phyloP scores from a whole-genome alignment of 1,140 invertebrate species.

The Scaptomyza graminum region DNA sequence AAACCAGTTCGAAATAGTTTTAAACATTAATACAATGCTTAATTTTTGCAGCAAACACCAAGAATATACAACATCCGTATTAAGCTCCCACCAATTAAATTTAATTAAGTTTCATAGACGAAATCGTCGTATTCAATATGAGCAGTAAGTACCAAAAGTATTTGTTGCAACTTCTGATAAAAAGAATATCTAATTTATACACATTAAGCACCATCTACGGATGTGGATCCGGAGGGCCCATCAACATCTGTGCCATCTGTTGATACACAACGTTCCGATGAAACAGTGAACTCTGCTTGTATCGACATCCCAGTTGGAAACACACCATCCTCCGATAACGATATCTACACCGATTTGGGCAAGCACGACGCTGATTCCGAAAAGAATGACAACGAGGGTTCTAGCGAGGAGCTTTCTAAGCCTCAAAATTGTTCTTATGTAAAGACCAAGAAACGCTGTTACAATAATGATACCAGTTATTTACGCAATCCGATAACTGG shows the following conservation, averaged over 20 bases:
- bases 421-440: slow-evolving; percentile 13
- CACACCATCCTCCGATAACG: slow-evolving; percentile 32
- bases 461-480: neutral
- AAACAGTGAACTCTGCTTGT: slow-evolving; percentile 14
- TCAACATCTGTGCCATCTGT: too few species aligned
- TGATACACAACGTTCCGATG: neutral
- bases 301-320: slow-evolving; percentile 8
- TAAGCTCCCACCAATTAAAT: too few species aligned
- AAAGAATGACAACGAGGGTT: neutral
- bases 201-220: neutral
- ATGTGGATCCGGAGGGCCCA: neutral
- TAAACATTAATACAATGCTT: too few species aligned
- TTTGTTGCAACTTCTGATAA: too few species aligned
- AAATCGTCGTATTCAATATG: slow-evolving; percentile 60
- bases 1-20: too few species aligned
- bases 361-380: slow-evolving; percentile 27
- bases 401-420: neutral
- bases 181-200: neutral
- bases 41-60: too few species aligned
- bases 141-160: slow-evolving; percentile 63
- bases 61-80: too few species aligned
- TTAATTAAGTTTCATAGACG: too few species aligned
- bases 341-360: slow-evolving; percentile 7
- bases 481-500: slow-evolving; percentile 75
- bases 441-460: slow-evolving; percentile 21